Base-by-base conservation (phyloP, 2,888 invertebrate species). In the Andricus quercusramuli region DNA sequence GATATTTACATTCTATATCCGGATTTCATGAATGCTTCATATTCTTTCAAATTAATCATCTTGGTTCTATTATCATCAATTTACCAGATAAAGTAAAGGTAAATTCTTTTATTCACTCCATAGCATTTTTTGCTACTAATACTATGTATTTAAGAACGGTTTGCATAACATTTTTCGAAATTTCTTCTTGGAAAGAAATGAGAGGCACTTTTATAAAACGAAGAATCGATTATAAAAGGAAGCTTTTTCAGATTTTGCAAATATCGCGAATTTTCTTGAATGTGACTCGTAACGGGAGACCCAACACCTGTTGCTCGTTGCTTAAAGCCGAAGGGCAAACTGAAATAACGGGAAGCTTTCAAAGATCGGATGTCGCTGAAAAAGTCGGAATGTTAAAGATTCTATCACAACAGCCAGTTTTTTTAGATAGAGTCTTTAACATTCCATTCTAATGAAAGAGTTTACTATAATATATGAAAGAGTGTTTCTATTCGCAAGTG, bases 281-380 rank as follows among this genome's bases (percentile, higher is more conserved):
- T 32, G 5, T 9, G 32, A 74, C n/a, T 29, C 32, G 74, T 74
- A 74, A 74, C 74, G 74, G 74, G 32, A 74, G 74, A 74, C 29
- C 56, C 51, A 29, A 56, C 74, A 74, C 74, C 74, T 56, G 74
- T 74, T 74, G 74, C 74, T 74, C 8, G 32, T 74, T 74, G 56
- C 51, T 56, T 17, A 32, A 74, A 74, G 74, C 74, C 74, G 74
- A 74, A 56, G 74, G 74, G 51, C 74, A 56, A 56, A 74, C 74
- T 74, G 51, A 74, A 74, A 74, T 74, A 74, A 74, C 74, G 74
- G 74, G 74, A 74, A 51, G 56, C 32, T 74, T 74, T 56, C 74
- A 74, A 74, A 56, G 74, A 74, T 74, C 74, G 74, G 56, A 74
- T 74, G 56, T 74, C n/a, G 74, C 74, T 74, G 74, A 74, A 74